Percentiles rank a stretch among this genome's conserved stretches.
These are phyloP conservation scores for Mythimna ferrago DNA, from an alignment of 2,888 invertebrate species.

Conservation along the genomic window DNA sequence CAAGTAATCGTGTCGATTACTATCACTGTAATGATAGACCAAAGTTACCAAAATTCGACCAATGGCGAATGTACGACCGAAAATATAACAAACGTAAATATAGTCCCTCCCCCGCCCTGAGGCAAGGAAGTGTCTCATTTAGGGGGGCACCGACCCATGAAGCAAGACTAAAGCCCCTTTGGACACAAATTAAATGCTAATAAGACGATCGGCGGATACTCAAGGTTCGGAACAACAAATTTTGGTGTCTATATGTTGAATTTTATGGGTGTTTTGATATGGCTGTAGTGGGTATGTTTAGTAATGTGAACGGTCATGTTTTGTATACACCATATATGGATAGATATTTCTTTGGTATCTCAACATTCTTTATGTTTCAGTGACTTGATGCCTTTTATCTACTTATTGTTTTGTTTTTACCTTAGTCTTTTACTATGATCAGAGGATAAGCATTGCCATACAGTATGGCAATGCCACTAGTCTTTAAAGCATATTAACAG, in stretches of 20 bases:
- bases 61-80: constrained; percentile 77
- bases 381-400: neutral
- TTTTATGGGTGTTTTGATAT: constrained; percentile 60
- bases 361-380: neutral
- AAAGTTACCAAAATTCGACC: constrained; percentile 68
- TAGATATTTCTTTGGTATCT: neutral
- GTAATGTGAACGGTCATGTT: constrained; percentile 11
- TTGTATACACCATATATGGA: constrained; percentile 2
- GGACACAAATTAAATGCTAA: constrained; percentile 89
- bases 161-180: constrained; percentile 79
- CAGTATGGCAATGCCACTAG: no score
- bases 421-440: neutral
- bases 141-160: constrained; percentile 88
- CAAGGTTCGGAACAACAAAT: constrained; percentile 59
- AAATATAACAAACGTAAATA: constrained; percentile 76
- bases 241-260: constrained; percentile 68
- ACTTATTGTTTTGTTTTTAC: neutral
- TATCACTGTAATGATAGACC: constrained; percentile 65
- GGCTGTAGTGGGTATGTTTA: constrained; percentile 21
- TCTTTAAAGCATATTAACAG: no score
- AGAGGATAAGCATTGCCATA: no score
- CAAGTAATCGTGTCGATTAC: constrained; percentile 57
- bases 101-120: constrained; percentile 79
- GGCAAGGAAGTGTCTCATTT: constrained; percentile 89
- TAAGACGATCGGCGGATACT: constrained; percentile 84